Evolutionary conservation across 2,797 vertebrate species (phyloP).

Genomic region (Tiaroga cobitis): DNA sequence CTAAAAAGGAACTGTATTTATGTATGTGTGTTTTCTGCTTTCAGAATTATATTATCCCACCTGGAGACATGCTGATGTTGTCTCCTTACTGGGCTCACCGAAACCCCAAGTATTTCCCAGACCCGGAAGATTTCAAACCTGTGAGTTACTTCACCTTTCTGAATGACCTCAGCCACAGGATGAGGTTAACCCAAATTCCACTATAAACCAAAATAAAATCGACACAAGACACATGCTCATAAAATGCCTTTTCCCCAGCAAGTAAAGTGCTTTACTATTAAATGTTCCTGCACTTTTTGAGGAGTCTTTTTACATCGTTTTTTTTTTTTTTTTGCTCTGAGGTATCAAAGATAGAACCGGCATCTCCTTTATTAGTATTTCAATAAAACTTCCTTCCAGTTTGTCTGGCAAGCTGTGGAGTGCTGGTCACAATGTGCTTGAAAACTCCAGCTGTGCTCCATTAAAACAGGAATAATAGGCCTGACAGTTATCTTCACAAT

Average conservation of each 20-base stretch:
- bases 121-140: constrained; percentile 81
- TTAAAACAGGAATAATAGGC: constrained; percentile 39
- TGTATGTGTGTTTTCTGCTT: constrained; percentile 16
- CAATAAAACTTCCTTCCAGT: constrained; percentile 35
- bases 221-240: constrained; percentile 36
- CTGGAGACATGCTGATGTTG: constrained; percentile 83
- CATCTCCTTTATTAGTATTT: constrained; percentile 37
- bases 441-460: constrained; percentile 36
- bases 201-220: constrained; percentile 39
- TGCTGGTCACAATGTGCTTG: constrained; percentile 17
- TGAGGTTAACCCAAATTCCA: constrained; percentile 33
- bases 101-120: constrained; percentile 83
- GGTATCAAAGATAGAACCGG: not conserved
- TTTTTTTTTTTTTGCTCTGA: not conserved
- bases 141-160: constrained; percentile 71
- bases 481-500: constrained; percentile 34
- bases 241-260: constrained; percentile 12
- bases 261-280: constrained; percentile 23
- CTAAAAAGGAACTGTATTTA: not conserved
- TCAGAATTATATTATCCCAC: constrained; percentile 80
- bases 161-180: constrained; percentile 33
- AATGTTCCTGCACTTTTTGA: constrained; percentile 22
- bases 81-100: constrained; percentile 85
- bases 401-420: constrained; percentile 2
- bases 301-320: constrained; percentile 13